These are phyloP conservation scores for Donacobius atricapilla DNA, from an alignment of 2,113 vertebrate species.

Conservation along the genomic window DNA sequence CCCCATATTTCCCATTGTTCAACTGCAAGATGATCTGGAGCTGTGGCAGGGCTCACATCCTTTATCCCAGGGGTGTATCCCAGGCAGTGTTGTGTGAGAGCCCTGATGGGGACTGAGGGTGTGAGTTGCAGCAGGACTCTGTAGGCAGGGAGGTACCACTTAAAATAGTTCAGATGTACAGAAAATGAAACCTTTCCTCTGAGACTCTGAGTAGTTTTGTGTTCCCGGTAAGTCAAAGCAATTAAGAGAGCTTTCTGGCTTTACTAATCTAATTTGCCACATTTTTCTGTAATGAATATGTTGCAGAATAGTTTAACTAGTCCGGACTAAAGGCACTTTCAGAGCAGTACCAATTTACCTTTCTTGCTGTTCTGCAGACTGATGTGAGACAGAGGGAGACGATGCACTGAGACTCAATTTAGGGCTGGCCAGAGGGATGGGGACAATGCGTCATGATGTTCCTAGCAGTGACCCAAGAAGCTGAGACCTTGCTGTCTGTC, in stretches of 20 bases:
- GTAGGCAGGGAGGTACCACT: neutral
- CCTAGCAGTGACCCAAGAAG: neutral
- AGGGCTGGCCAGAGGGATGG: rapidly evolving
- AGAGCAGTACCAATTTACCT: neutral
- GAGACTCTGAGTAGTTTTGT: neutral
- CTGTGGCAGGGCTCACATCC: rapidly evolving
- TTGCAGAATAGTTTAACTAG: neutral
- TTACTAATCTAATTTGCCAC: neutral
- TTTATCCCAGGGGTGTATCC: too few species aligned
- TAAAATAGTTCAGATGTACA: neutral
- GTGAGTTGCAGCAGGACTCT: neutral
- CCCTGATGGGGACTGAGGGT: neutral
- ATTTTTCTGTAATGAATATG: neutral
- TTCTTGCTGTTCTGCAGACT: neutral
- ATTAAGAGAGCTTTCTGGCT: neutral
- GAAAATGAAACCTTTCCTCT: neutral
- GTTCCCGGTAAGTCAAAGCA: neutral
- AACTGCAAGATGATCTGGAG: neutral
- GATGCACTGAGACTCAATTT: neutral
- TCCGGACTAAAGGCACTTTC: neutral
- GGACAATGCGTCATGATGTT: rapidly evolving
- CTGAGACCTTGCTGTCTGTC: neutral
- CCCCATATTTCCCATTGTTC: neutral
- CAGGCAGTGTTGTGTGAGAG: neutral
- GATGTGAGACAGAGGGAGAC: rapidly evolving